phyloP scores from a whole-genome alignment of 1,140 invertebrate species.

The Eueides isabella region DNA sequence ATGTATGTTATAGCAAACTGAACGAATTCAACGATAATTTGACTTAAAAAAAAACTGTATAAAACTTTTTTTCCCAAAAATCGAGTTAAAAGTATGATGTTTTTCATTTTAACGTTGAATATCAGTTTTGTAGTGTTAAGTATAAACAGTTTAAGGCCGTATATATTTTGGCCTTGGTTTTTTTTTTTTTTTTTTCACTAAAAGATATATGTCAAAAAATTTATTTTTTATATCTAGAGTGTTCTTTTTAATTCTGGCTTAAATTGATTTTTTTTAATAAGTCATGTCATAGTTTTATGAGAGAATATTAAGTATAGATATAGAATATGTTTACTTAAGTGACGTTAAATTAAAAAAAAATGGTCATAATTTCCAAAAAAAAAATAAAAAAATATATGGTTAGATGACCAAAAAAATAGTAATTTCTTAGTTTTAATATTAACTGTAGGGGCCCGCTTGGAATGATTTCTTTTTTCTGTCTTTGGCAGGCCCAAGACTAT shows the following conservation, averaged over 20 bases:
- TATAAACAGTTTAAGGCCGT: not conserved
- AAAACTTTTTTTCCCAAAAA: not conserved
- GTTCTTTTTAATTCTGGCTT: not conserved
- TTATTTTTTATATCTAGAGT: conserved; percentile 6
- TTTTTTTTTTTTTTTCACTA: not conserved
- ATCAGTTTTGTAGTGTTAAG: not conserved
- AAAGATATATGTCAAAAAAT: not conserved
- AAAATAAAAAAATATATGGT: not conserved
- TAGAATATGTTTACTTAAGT: conserved; percentile 11
- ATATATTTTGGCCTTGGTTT: not conserved
- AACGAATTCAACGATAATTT: conserved; percentile 15
- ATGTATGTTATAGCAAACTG: not conserved
- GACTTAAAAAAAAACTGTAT: conserved; percentile 14
- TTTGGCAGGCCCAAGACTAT: conserved; percentile 30
- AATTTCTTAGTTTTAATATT: conserved; percentile 16
- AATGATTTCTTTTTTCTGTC: conserved; percentile 31
- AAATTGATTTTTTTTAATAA: not conserved
- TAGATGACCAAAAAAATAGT: conserved; percentile 31
- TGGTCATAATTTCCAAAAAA: conserved; percentile 19
- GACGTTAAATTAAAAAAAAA: conserved; percentile 22
- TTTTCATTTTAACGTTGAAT: not conserved
- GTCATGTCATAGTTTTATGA: conserved; percentile 5
- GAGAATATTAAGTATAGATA: conserved; percentile 5
- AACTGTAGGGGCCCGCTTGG: conserved; percentile 23
- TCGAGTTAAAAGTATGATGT: not conserved